Evolutionary conservation across 1,140 invertebrate genomes (phyloP).

Genomic region (Pachypsylla venusta): DNA sequence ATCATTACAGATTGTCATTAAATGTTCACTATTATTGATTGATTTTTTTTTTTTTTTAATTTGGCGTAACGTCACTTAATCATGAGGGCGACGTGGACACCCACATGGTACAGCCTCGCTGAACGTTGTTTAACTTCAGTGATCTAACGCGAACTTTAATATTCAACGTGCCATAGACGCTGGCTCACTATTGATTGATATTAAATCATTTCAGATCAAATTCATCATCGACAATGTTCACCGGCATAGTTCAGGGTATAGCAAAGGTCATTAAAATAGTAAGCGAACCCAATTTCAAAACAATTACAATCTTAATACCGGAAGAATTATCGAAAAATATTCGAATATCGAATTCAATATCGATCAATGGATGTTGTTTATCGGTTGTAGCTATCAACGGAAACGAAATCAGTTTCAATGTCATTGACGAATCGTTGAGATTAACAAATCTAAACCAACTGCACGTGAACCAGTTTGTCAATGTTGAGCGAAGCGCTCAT

Average conservation of each 20-base stretch:
- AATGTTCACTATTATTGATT: too few species aligned
- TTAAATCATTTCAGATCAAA: too few species aligned
- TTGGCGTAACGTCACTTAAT: too few species aligned
- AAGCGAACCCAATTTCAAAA: neutral
- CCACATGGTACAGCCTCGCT: too few species aligned
- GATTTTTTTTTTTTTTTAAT: too few species aligned
- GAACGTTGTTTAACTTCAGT: too few species aligned
- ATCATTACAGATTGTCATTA: too few species aligned
- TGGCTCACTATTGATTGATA: too few species aligned
- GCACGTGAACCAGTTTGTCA: neutral
- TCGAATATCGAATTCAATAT: neutral
- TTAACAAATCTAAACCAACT: constrained; percentile 2
- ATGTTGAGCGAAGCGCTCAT: constrained; percentile 10
- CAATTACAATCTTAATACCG: neutral
- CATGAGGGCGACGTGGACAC: too few species aligned
- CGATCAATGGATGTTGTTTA: constrained; percentile 11
- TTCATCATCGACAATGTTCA: neutral
- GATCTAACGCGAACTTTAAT: too few species aligned
- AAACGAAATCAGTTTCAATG: constrained; percentile 9
- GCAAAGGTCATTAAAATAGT: neutral
- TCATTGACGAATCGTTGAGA: constrained; percentile 11
- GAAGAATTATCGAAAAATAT: neutral
- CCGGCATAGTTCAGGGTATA: neutral
- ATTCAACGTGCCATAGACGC: too few species aligned
- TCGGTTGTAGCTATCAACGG: neutral